phyloP scores from a whole-genome alignment of 2,888 invertebrate species.

The Gandaritis pyraliata region DNA sequence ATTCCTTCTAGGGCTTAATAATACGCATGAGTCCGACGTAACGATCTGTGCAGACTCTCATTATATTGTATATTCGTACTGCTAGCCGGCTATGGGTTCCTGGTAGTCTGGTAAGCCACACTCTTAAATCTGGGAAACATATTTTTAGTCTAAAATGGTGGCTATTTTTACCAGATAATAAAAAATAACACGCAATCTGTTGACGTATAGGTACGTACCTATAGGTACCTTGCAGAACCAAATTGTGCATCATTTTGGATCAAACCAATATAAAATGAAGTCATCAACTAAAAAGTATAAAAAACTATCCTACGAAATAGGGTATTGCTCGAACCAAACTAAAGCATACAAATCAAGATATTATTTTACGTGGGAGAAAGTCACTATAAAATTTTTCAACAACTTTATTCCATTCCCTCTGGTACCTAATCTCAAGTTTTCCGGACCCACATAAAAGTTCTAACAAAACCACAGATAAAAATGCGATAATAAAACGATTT shows the following conservation, averaged over 20 bases:
- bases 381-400: slow-evolving; percentile 37
- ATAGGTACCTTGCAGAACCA: no score
- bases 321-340: neutral
- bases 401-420: slow-evolving; percentile 41
- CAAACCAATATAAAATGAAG: no score
- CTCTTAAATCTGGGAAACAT: slow-evolving; percentile 21
- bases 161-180: neutral
- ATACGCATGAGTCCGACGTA: slow-evolving; percentile 76
- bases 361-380: slow-evolving; percentile 37
- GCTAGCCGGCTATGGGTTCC: slow-evolving; percentile 57
- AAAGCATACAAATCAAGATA: slow-evolving; percentile 16
- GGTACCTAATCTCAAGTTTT: slow-evolving; percentile 25
- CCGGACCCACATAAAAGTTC: slow-evolving; percentile 38
- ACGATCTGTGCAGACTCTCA: slow-evolving; percentile 75
- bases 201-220: no score
- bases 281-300: no score
- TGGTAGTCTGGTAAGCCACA: slow-evolving; percentile 51
- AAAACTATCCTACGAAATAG: no score
- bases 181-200: no score
- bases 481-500: slow-evolving; percentile 40
- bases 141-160: slow-evolving; percentile 1
- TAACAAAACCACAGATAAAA: slow-evolving; percentile 44
- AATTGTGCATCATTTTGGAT: no score
- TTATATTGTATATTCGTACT: slow-evolving; percentile 70
- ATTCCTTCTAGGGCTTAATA: slow-evolving; percentile 82